phyloP scores from a whole-genome alignment of 2,113 vertebrate genomes.

The Nesogale talazaci region DNA sequence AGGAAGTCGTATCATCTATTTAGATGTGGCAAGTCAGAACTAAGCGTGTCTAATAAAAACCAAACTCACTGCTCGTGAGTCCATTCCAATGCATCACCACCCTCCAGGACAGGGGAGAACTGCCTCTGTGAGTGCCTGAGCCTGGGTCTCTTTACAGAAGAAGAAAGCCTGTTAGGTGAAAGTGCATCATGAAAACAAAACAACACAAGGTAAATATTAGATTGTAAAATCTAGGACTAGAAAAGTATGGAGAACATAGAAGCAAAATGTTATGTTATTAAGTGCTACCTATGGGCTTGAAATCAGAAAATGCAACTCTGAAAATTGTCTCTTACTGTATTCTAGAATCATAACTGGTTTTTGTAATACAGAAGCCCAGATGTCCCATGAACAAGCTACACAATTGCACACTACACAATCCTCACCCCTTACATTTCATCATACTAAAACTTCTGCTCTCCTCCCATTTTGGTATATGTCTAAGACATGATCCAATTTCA shows the following conservation, averaged over 20 bases:
- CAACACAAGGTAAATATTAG: background rate
- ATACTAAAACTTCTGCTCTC: background rate
- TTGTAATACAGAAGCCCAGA: background rate
- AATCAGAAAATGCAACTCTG: slow-evolving; percentile 39
- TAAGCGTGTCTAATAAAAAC: background rate
- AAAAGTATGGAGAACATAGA: background rate
- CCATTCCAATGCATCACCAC: no score
- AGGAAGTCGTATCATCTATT: background rate
- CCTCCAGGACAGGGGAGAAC: no score
- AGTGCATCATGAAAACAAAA: background rate
- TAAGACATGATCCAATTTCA: slow-evolving; percentile 37
- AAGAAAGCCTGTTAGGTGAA: background rate
- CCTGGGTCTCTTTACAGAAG: no score
- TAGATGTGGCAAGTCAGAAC: background rate
- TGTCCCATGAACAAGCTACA: background rate
- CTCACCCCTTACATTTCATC: background rate
- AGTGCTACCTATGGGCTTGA: slow-evolving; percentile 11
- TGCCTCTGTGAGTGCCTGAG: no score
- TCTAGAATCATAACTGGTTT: background rate
- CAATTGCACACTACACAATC: background rate
- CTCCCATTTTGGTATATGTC: background rate
- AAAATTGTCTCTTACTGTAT: background rate
- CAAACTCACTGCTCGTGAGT: no score
- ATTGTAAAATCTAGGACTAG: background rate
- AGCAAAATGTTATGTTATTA: background rate